Base-by-base conservation (phyloP, 2,113 vertebrate genomes). In the Apteryx owenii region DNA sequence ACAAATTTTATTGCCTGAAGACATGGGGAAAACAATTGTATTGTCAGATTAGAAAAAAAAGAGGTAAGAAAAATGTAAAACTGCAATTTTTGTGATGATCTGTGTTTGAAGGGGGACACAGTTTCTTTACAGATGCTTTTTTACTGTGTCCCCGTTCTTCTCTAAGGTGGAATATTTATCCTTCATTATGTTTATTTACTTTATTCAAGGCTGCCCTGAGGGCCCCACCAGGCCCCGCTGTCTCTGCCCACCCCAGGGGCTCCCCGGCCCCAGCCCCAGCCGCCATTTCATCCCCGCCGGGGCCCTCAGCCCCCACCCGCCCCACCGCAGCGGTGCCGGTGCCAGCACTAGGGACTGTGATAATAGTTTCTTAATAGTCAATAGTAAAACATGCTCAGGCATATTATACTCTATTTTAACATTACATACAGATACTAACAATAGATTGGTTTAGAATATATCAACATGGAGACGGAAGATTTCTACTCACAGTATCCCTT, bases 391-490 rank as follows among this genome's bases (percentile, higher is more conserved):
- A 3, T 53, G 5, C 5, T 78, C 22, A 21, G 25, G 10, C 33
- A 28, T 73, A 19, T 62, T 70, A 70, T 14, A 38, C 2, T 13
- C 3, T 36, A 21, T 75, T 81, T 73, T 66, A 36, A 71, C n/a
- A 4, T 53, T 81, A 33, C 15, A 12, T 25, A 31, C 14, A 65
- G 20, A 42, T 56, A 61, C 7, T 8, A 72, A 28, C 2, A 48
- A 13, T 19, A 53, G 19, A n/a, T 81, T 56, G 6, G 8, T 66
- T 38, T 84, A 75, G 70, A 77, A 80, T 81, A 12, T 17, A 56
- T n/a, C 19, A 65, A 18, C 44, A 51, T 56, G 40, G 60, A n/a
- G 21, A n/a, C 31, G 36, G 33, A 62, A 0, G 0, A 3, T 60
- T 60, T 64, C 33, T 71, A 12, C 10, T 66, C 14, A 40, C 7